A percentile compares a stretch with the other conserved stretches of the same genome.
These are phyloP conservation scores for Butorides virescens DNA, from an alignment of 2,113 vertebrate genomes.

Conservation along the genomic window DNA sequence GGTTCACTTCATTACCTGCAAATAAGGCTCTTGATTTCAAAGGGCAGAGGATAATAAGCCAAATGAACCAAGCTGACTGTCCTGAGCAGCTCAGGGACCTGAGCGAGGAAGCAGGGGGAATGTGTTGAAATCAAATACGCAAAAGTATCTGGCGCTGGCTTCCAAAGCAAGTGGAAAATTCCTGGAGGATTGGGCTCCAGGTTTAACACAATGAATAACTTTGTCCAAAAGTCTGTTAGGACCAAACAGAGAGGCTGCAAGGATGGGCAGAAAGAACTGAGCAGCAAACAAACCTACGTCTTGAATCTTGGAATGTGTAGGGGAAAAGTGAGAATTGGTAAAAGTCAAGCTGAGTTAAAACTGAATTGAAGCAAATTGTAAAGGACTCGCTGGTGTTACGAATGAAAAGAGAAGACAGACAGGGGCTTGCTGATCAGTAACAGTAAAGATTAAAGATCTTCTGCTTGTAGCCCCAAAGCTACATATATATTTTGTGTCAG, in stretches of 20 bases:
- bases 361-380: not conserved
- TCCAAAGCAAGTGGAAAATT: not conserved
- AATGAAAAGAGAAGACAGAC: not conserved
- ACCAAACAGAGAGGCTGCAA: not conserved
- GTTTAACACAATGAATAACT: not conserved
- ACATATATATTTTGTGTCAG: not conserved
- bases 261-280: not conserved
- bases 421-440: not conserved
- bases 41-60: not conserved
- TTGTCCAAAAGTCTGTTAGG: not conserved
- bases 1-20: not conserved
- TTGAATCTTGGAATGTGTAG: not conserved
- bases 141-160: not conserved
- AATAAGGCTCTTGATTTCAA: not conserved
- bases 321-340: not conserved
- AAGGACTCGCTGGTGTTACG: not conserved
- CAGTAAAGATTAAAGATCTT: not conserved
- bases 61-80: not conserved
- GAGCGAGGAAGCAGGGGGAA: not conserved
- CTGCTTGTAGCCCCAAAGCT: not conserved
- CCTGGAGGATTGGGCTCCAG: not conserved
- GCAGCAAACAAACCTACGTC: not conserved
- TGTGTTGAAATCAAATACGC: not conserved
- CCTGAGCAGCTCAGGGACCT: not conserved
- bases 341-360: not conserved